Conservation (phyloP, 2,113 vertebrate genomes). For the Sigmodon hispidus region DNA sequence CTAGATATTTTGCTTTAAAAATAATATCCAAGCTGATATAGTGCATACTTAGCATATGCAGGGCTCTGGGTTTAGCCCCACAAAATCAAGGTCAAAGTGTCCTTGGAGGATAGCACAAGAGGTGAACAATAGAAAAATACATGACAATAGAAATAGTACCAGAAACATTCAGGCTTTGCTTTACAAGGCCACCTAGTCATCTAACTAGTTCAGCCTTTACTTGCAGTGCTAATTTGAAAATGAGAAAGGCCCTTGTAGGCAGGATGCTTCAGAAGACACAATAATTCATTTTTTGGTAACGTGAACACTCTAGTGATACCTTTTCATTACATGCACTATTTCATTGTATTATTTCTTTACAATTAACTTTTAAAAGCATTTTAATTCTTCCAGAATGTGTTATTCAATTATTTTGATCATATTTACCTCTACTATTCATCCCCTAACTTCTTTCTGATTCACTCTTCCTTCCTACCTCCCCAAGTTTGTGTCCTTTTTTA, state of each 20-base stretch:
- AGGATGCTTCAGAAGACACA: not conserved
- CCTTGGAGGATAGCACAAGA: not conserved
- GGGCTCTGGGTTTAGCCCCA: not conserved
- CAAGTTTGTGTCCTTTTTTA: not conserved
- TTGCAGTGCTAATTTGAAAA: conserved; percentile 16
- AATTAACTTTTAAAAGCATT: not conserved
- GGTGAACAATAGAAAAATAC: conserved; percentile 23
- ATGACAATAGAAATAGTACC: not conserved
- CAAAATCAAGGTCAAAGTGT: conserved; percentile 17
- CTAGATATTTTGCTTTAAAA: conserved; percentile 46
- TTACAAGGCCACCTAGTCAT: not conserved
- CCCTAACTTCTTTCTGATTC: not conserved
- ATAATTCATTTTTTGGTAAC: not conserved
- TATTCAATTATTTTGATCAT: not conserved
- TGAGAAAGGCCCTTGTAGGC: not conserved
- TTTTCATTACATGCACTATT: conserved; percentile 39
- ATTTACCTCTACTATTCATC: not conserved
- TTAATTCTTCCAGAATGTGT: not conserved
- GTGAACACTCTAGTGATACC: conserved; percentile 7
- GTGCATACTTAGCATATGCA: not conserved
- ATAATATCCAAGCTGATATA: not conserved
- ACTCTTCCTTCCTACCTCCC: not conserved
- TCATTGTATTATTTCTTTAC: not conserved
- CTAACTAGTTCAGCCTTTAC: not conserved
- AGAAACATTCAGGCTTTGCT: conserved; percentile 30